Conservation (phyloP, 2,888 invertebrate species). For the Ormyrus thymus region DNA sequence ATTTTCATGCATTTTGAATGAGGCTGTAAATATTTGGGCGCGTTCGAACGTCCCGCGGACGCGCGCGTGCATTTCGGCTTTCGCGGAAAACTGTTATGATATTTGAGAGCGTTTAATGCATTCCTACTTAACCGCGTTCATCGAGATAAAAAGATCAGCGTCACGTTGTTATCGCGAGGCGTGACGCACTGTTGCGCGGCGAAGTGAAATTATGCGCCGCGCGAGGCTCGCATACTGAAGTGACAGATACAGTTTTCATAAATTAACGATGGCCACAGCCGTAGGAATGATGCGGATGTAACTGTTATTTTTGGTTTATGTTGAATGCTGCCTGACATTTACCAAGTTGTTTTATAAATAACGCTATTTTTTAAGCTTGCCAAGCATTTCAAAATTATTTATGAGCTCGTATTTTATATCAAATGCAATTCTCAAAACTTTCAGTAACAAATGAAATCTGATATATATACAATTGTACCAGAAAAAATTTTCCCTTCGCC, state of each 20-base stretch:
- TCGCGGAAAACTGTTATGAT: slow-evolving; percentile 14
- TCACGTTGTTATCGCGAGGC: not conserved
- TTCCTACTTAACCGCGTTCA: slow-evolving; percentile 32
- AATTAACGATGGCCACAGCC: too few relatives aligned
- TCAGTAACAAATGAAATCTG: too few relatives aligned
- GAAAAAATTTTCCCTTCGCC: too few relatives aligned
- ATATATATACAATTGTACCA: too few relatives aligned
- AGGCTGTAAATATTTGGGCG: slow-evolving; percentile 40
- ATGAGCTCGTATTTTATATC: too few relatives aligned
- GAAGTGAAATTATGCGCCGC: not conserved
- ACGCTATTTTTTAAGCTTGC: too few relatives aligned
- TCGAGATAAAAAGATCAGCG: slow-evolving; percentile 10
- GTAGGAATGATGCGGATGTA: slow-evolving; percentile 11
- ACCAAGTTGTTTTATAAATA: too few relatives aligned
- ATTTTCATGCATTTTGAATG: slow-evolving; percentile 50
- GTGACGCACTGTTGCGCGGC: not conserved
- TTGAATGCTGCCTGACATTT: too few relatives aligned
- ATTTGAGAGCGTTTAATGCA: slow-evolving; percentile 21
- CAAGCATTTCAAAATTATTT: too few relatives aligned
- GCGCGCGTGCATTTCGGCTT: not conserved
- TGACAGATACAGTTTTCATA: slow-evolving; percentile 10
- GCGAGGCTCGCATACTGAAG: not conserved
- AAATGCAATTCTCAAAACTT: too few relatives aligned
- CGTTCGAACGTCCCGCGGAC: not conserved
- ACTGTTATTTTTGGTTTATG: not conserved